Evolutionary conservation across 1,140 invertebrate genomes (phyloP).

Genomic region (Brachystomella parvula): DNA sequence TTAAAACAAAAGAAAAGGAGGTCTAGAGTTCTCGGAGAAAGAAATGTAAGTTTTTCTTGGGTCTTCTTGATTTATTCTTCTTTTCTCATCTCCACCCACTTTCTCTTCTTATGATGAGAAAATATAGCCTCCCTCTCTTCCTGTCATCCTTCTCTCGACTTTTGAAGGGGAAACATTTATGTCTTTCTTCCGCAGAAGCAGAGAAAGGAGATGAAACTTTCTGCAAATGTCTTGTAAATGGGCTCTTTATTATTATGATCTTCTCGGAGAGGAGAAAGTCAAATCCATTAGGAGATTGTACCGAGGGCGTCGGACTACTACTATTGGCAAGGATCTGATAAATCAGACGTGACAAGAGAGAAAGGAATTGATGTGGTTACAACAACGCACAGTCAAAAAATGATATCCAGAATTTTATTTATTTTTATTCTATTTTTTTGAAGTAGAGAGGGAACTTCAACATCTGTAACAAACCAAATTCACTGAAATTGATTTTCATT

Average conservation of each 20-base stretch:
- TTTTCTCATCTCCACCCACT: constrained; percentile 6
- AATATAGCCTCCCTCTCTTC: background rate
- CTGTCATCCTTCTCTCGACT: background rate
- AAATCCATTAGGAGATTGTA: constrained; percentile 1
- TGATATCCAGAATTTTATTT: too few species aligned
- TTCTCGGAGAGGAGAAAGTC: constrained; percentile 1
- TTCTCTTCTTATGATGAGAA: constrained; percentile 1
- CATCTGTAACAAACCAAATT: too few species aligned
- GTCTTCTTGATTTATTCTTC: background rate
- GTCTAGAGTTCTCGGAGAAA: constrained; percentile 1
- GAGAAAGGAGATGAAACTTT: constrained; percentile 11
- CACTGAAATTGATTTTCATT: too few species aligned
- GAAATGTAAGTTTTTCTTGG: background rate
- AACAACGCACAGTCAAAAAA: too few species aligned
- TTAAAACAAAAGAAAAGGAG: too few species aligned
- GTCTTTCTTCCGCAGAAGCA: background rate
- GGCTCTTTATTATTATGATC: constrained; percentile 8
- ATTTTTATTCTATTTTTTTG: too few species aligned
- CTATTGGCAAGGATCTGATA: too few species aligned
- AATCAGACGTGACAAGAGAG: background rate
- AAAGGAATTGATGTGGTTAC: too few species aligned
- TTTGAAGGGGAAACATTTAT: constrained; percentile 3
- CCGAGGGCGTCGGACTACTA: background rate
- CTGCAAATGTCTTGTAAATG: background rate
- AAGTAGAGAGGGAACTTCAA: too few species aligned